Base-by-base conservation (phyloP, 2,888 invertebrate species). In the Tiliacea citrago region DNA sequence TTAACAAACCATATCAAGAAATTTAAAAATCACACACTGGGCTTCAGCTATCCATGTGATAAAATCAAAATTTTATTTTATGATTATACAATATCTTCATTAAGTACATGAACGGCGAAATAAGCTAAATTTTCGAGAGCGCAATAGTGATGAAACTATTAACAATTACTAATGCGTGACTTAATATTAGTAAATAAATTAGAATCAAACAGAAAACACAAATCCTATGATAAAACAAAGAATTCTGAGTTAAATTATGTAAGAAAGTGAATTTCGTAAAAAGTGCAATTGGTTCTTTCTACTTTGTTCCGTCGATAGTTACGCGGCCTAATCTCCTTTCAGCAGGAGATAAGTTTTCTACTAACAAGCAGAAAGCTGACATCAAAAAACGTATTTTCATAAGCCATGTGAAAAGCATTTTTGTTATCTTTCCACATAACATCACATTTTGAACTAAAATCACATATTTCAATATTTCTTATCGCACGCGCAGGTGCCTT, bases 381-480 rank as follows among this genome's bases (percentile, higher is more conserved):
- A 8, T 55, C 10, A 18, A 42, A 65, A 58, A 45, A 24, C 5
- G 1, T 35, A 29, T 16, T 60, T 24, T 42, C 51, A 18, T 18
- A 10, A 68, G 24, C 2, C 24, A 39, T 16, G 18, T 18, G 16
- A n/a, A 10, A 51, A 18, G 12, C 21, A 29, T 47, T 73, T 58
- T 58, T n/a, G 53, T 73, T 49, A 55, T 74, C 74, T 74, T 74
- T 49, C 16, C 7, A 58, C 29, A 39, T 49, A 24, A 58, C 45
- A 61, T 18, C n/a, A 61, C 53, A 12, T n/a, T 29, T 51, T 9
- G 18, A 70, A n/a, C 12, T 29, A 53, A 53, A 53, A 51, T 45
- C 16, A 24, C 24, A 51, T 5, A 29, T 45, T 60, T 42, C 16
- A 24, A 49, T 72, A 49, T 78, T 73, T 1, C n/a, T 24, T 45